Evolutionary conservation across 1,140 invertebrate genomes (phyloP), one percentile per base, ranked within the genome.

Genomic region (Magallana angulata): DNA sequence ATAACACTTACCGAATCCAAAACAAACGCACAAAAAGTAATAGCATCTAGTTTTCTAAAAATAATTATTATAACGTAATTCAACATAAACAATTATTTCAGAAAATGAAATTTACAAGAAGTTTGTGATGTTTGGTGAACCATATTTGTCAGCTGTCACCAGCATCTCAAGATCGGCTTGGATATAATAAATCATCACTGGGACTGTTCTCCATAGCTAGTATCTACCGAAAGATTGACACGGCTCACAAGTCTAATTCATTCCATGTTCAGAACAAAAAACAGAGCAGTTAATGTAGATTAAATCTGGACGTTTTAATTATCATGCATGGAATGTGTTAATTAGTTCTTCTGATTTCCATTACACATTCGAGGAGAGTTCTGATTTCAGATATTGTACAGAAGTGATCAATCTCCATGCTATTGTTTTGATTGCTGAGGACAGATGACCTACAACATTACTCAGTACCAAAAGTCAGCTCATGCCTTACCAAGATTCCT

Each of bases 281-380:
- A 8, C 12, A 30, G 36, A 71, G 12, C 36, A 9, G 68, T 76
- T 76, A 36, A 76, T 76, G 64, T 18, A 68, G 18, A 76, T 76
- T 30, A 16, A 3, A 76, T 76, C 3, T 3, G 36, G 36, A 48
- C 5, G 36, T 48, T 48, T 76, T 76, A 30, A 30, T 12, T 12
- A 9, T 76, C 68, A 76, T 76, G 68, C 68, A 76, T 24, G 68
- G 68, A 76, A 76, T 76, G 68, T 76, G 68, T 76, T 12, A 76
- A 76, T 76, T 76, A 18, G 36, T 12, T 30, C 36, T 30, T 76
- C 68, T 71, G 36, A 30, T 76, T 48, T 48, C 36, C 36, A 48
- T 48, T 48, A 48, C 36, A 48, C 36, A 48, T 48, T 48, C 36
- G 36, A 5, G 36, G 2, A 48, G 36, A 48, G 36, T 48, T 48